Percentiles rank a stretch among this genome's conserved stretches.
Evolutionary conservation across 2,888 invertebrate genomes (phyloP).

Genomic region (Hofmannophila pseudospretella): DNA sequence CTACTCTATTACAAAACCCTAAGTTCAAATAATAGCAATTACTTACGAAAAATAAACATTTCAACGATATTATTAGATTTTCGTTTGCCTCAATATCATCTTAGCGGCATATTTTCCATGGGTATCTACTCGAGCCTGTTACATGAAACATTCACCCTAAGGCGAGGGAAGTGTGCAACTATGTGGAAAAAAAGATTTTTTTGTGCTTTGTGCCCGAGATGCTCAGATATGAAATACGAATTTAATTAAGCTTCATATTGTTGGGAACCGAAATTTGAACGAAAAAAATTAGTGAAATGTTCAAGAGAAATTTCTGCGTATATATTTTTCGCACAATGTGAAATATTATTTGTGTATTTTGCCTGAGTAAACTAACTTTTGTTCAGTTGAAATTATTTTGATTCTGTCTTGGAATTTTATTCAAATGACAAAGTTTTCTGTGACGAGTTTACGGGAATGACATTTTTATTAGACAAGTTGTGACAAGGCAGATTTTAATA

Average conservation of each 20-base stretch:
- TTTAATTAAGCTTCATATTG: slow-evolving; percentile 58
- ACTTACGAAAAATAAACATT: slow-evolving; percentile 15
- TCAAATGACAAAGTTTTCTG: too few species aligned
- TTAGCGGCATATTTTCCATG: slow-evolving; percentile 25
- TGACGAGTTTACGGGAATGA: too few species aligned
- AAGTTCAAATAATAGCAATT: slow-evolving; percentile 17
- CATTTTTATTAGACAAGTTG: too few species aligned
- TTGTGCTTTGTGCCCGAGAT: slow-evolving; percentile 35
- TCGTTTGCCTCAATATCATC: slow-evolving; percentile 19
- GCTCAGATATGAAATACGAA: slow-evolving; percentile 55
- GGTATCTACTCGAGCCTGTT: slow-evolving; percentile 23
- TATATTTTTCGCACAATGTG: neutral
- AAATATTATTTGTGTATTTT: neutral
- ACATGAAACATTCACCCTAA: slow-evolving; percentile 44
- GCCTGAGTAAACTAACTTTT: too few species aligned
- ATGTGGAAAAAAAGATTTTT: slow-evolving; percentile 52
- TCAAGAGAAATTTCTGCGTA: slow-evolving; percentile 3
- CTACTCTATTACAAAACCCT: neutral
- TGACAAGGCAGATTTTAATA: too few species aligned
- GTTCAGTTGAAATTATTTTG: too few species aligned
- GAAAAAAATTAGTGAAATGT: slow-evolving; percentile 32
- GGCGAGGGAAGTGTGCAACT: slow-evolving; percentile 49
- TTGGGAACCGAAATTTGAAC: slow-evolving; percentile 37
- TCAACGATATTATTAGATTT: slow-evolving; percentile 27
- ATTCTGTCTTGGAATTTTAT: too few species aligned